Evolutionary conservation across 2,888 invertebrate genomes (phyloP).

Genomic region (Uropetala carovei): DNA sequence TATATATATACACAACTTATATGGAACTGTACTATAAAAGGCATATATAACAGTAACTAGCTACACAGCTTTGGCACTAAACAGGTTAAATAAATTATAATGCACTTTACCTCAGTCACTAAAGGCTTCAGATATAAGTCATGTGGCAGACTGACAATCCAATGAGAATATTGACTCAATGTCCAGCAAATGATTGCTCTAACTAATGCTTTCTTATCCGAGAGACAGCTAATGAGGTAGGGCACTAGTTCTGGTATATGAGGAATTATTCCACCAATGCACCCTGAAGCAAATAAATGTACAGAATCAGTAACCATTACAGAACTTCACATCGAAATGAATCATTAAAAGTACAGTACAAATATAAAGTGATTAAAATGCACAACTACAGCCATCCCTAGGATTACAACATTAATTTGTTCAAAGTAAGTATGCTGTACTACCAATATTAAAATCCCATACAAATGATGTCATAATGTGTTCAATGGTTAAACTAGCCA

Average conservation of each 20-base stretch:
- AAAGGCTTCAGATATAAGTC: constrained; percentile 95
- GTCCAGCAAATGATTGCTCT: constrained; percentile 99
- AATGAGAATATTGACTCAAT: constrained; percentile 96
- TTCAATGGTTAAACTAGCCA: no score
- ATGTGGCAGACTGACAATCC: constrained; percentile 97
- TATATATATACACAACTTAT: no score
- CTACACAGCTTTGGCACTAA: neutral
- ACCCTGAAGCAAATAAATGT: constrained; percentile 77
- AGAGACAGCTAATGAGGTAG: constrained; percentile 93
- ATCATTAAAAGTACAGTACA: neutral
- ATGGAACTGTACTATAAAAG: no score
- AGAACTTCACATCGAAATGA: neutral
- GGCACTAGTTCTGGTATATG: constrained; percentile 98
- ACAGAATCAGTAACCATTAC: neutral
- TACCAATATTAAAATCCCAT: no score
- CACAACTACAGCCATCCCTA: neutral
- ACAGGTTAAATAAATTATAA: constrained; percentile 1
- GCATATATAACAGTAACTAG: constrained; percentile 60
- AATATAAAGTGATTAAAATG: neutral
- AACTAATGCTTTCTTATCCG: constrained; percentile 96
- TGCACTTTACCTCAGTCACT: constrained; percentile 87
- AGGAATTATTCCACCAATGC: constrained; percentile 97
- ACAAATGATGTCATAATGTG: no score
- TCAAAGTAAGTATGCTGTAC: no score
- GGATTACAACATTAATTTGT: no score